These are phyloP conservation scores for Corythornis vintsioides DNA, from an alignment of 2,113 vertebrate species.

Conservation along the genomic window DNA sequence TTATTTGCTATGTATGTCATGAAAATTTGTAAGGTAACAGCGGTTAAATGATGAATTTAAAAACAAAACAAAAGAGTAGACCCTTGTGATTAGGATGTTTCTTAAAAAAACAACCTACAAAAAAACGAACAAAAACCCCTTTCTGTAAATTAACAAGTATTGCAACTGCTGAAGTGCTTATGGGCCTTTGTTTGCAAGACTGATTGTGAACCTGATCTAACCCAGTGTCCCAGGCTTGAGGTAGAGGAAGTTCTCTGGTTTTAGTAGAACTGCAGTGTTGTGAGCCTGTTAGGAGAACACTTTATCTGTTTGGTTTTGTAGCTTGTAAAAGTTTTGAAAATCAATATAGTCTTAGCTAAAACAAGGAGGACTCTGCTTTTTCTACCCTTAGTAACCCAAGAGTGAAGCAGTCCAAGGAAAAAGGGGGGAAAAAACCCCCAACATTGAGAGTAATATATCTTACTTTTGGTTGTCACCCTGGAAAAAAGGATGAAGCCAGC, in stretches of 20 bases:
- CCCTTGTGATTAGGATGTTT: not conserved
- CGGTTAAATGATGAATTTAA: conserved; percentile 35
- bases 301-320: not conserved
- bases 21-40: conserved; percentile 48
- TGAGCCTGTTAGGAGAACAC: not conserved
- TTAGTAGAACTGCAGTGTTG: conserved; percentile 40
- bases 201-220: not conserved
- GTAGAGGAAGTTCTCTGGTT: conserved; percentile 62
- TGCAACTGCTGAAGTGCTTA: conserved; percentile 32
- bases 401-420: not conserved
- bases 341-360: not conserved
- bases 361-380: not conserved
- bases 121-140: not conserved
- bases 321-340: not conserved
- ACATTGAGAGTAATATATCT: not conserved
- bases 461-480: not conserved
- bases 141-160: conserved; percentile 10
- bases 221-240: conserved; percentile 3
- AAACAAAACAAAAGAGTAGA: conserved; percentile 29
- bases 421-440: not conserved
- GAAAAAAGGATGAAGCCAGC: not conserved
- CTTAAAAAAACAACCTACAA: not conserved
- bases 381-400: not conserved
- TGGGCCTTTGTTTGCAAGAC: conserved; percentile 62
- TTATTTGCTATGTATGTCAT: conserved; percentile 58